Conservation (phyloP, 1,140 invertebrate species). For the Dinoponera quadriceps region DNA sequence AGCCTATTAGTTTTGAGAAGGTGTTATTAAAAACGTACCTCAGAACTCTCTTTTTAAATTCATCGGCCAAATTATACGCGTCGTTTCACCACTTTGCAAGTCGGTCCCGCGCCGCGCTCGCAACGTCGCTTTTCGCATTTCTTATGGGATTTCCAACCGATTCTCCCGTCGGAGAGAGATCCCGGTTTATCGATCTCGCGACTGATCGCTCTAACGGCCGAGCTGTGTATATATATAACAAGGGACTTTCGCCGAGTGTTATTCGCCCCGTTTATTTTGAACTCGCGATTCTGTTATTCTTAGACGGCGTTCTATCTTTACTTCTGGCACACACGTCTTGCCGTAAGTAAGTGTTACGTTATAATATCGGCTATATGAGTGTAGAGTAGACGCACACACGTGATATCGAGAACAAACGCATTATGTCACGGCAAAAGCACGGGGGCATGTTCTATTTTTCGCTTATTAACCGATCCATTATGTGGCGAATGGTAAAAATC, state of each 20-base stretch:
- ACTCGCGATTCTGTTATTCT: constrained; percentile 70
- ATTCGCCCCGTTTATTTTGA: constrained; percentile 62
- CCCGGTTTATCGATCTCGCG: neutral
- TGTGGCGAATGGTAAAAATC: constrained; percentile 15
- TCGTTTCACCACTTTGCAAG: neutral
- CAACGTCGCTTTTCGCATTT: neutral
- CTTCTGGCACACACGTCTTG: constrained; percentile 58
- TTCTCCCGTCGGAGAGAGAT: neutral
- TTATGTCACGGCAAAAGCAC: constrained; percentile 26
- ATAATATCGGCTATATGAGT: constrained; percentile 53
- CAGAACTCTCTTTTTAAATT: neutral
- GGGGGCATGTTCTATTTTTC: constrained; percentile 22
- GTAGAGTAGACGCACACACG: constrained; percentile 25
- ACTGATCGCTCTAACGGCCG: constrained; percentile 1
- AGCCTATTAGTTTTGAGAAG: neutral
- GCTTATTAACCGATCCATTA: constrained; percentile 33
- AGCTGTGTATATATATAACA: constrained; percentile 13
- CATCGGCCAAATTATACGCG: neutral
- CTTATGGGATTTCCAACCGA: no score
- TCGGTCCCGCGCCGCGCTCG: neutral
- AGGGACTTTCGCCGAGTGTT: constrained; percentile 64
- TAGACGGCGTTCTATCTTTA: constrained; percentile 69
- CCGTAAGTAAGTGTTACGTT: constrained; percentile 66
- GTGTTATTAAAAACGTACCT: neutral
- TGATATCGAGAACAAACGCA: constrained; percentile 35